A percentile compares a stretch with the other conserved stretches of the same genome.
Conservation (phyloP, 2,113 vertebrate species). For the Tinamus guttatus region DNA sequence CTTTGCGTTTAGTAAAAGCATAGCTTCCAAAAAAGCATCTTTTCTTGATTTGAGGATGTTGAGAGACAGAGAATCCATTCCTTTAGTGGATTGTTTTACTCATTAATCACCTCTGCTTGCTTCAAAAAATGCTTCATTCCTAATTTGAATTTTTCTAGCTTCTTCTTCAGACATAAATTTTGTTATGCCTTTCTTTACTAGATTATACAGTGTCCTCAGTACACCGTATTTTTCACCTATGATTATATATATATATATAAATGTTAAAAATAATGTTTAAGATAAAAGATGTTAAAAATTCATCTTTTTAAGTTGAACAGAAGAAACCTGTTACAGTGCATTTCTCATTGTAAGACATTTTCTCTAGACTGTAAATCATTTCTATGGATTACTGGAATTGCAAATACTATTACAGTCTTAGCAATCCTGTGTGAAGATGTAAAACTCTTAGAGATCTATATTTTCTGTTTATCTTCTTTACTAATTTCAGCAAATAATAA, state of each 20-base stretch:
- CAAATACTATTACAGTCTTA: background rate
- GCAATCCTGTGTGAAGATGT: background rate
- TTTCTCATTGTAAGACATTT: background rate
- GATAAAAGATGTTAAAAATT: background rate
- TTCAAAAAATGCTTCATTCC: background rate
- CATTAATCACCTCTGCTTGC: background rate
- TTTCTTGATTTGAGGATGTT: background rate
- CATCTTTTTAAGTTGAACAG: background rate
- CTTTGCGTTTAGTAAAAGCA: background rate
- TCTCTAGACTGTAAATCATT: background rate
- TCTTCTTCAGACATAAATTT: background rate
- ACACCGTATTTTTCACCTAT: background rate
- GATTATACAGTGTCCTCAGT: background rate
- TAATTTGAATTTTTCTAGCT: background rate
- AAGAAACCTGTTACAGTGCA: background rate
- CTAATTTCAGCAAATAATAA: background rate
- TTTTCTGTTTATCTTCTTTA: background rate
- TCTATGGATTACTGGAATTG: background rate
- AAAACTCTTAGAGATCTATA: fast-evolving
- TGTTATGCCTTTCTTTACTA: background rate
- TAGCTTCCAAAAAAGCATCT: background rate
- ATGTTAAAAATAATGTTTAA: background rate
- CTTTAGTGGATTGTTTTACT: background rate
- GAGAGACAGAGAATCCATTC: background rate
- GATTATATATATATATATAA: background rate